A percentile compares a stretch with the other conserved stretches of the same genome.
Conservation (phyloP, 2,888 invertebrate genomes). For the Rugalucina vietnamica region DNA sequence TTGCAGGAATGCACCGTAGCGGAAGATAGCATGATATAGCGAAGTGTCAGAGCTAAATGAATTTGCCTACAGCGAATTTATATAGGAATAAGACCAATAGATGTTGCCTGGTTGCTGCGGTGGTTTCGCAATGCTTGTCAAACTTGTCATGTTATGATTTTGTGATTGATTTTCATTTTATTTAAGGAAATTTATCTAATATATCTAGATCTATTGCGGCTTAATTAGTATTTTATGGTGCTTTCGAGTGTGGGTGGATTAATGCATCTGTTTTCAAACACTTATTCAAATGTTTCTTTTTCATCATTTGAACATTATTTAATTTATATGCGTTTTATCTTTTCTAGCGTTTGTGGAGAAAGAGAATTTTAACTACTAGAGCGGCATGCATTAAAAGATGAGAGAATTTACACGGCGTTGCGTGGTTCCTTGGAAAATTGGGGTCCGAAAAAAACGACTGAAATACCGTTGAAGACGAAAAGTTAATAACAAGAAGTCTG, state of each 20-base stretch:
- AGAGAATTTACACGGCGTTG: too few relatives aligned
- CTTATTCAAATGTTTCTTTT: background rate
- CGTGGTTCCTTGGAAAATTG: too few relatives aligned
- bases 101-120: background rate
- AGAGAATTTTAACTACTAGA: too few relatives aligned
- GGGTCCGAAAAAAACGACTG: too few relatives aligned
- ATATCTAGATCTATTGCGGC: background rate
- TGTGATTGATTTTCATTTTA: background rate
- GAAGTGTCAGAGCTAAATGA: background rate
- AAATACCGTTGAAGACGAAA: too few relatives aligned
- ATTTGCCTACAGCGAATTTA: constrained; percentile 1
- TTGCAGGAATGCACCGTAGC: background rate
- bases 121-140: background rate
- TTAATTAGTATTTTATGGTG: background rate
- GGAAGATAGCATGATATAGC: background rate
- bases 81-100: background rate
- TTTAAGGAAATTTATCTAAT: background rate
- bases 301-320: background rate
- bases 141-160: background rate
- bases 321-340: background rate
- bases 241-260: background rate
- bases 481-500: too few relatives aligned
- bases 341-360: background rate
- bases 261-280: background rate
- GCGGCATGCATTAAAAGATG: too few relatives aligned